These are phyloP conservation scores for Pyxicephalus adspersus DNA, from an alignment of 2,113 vertebrate species.

Conservation along the genomic window DNA sequence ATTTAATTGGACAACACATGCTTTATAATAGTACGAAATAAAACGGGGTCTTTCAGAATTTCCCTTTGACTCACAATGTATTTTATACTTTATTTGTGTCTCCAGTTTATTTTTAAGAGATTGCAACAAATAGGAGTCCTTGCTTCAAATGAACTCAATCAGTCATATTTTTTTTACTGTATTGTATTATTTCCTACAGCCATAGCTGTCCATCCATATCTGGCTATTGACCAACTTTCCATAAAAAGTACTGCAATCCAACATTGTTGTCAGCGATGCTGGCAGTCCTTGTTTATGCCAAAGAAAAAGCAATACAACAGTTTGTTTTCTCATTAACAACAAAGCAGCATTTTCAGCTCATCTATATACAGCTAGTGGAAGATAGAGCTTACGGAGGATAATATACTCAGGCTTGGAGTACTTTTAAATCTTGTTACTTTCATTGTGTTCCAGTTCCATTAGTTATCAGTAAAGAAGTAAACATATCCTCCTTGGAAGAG, in stretches of 20 bases:
- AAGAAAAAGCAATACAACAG: neutral
- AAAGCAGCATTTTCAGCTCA: neutral
- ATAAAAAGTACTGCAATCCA: neutral
- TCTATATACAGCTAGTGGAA: neutral
- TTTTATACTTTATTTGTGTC: too few species aligned
- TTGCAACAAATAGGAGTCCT: too few species aligned
- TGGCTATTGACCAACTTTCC: constrained; percentile 19
- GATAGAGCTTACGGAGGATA: neutral
- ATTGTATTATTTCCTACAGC: constrained; percentile 5
- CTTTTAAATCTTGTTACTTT: neutral
- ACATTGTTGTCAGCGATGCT: neutral
- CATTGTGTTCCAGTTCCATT: neutral
- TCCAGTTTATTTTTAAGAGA: too few species aligned
- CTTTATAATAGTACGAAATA: too few species aligned
- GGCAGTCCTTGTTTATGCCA: constrained; percentile 16
- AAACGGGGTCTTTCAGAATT: too few species aligned
- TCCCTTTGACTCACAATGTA: too few species aligned
- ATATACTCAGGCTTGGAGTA: neutral
- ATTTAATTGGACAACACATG: too few species aligned
- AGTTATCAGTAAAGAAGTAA: neutral
- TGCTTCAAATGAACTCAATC: too few species aligned
- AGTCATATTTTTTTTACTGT: constrained; percentile 14
- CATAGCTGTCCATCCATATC: neutral
- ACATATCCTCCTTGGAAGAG: neutral
- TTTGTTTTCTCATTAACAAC: neutral